Evolutionary conservation across 2,113 vertebrate species (phyloP).

Genomic region (Nyctereutes procyonoides): DNA sequence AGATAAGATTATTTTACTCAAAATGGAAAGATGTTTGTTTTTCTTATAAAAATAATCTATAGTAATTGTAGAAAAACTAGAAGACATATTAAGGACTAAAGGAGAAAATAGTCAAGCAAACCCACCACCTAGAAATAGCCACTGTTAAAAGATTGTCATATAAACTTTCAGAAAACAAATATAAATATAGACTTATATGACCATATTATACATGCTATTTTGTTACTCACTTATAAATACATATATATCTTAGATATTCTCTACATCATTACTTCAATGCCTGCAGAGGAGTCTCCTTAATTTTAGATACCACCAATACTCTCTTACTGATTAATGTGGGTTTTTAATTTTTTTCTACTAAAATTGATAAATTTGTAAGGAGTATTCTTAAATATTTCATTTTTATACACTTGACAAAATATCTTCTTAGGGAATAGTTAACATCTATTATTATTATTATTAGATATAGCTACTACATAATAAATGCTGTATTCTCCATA

Average conservation of each 20-base stretch:
- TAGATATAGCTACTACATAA: neutral
- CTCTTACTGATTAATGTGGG: neutral
- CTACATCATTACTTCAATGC: neutral
- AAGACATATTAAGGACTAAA: neutral
- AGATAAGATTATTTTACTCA: neutral
- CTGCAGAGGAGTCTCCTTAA: neutral
- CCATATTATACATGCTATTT: neutral
- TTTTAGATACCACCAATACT: neutral
- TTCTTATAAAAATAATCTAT: neutral
- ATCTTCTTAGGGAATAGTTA: conserved; percentile 11
- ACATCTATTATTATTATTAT: neutral
- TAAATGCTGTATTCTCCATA: neutral
- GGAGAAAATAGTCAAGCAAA: neutral
- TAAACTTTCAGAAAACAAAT: conserved; percentile 21
- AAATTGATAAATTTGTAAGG: neutral
- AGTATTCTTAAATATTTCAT: neutral
- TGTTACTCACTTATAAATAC: neutral
- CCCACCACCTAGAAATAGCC: neutral
- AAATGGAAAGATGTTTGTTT: neutral
- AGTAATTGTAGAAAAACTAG: neutral
- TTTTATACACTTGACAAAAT: neutral
- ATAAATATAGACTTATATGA: neutral
- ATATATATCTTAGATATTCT: neutral
- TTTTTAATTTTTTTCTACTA: neutral
- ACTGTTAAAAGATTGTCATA: neutral